Evolutionary conservation across 2,888 invertebrate genomes (phyloP), one percentile per base, ranked within the genome.

Genomic region (Drosophila subquinaria): DNA sequence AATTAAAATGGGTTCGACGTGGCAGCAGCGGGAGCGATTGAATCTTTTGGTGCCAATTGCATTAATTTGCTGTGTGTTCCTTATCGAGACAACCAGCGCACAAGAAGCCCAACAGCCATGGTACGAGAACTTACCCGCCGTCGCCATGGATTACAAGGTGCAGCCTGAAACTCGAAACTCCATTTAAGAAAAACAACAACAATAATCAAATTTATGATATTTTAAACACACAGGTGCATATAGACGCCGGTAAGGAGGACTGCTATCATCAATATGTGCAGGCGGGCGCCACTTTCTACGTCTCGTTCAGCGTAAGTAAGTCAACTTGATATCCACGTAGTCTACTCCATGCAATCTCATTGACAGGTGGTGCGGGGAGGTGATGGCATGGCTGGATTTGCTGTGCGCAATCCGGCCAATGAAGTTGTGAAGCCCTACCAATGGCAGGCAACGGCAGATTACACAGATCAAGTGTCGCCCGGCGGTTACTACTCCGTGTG

Each of bases 181-280:
- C 36, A 52, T 1, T 17, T 8, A 33, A 36, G 27, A 67, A 67
- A 63, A 64, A 60, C 56, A 51, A 50, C 52, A 38, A 27, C 23
- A 48, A 13, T 10, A 35, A 35, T 6, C 4, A 9, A 33, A 38
- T 17, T 56, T 30, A 27, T 8, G 10, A n/a, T 48, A 13, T 53
- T 6, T 59, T 50, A 17, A 13, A n/a, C 47, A 27, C 38, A 69
- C 52, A 86, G 86, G 82, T 98, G 38, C 97, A 98, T 93, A 96
- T 98, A 73, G 97, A 97, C 89, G 97, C 98, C n/a, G 98, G 98
- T 30, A 96, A 95, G 91, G 98, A 98, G 93, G 98, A 98, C 91
- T 98, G 98, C 93, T 98, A 98, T 93, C 98, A 95, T 93, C 98
- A 98, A 94, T 97, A 96, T 94, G 97, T 98, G 68, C 97, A 97